A percentile compares a stretch with the other conserved stretches of the same genome.
phyloP scores from a whole-genome alignment of 2,797 vertebrate species.

The Sciurus carolinensis region DNA sequence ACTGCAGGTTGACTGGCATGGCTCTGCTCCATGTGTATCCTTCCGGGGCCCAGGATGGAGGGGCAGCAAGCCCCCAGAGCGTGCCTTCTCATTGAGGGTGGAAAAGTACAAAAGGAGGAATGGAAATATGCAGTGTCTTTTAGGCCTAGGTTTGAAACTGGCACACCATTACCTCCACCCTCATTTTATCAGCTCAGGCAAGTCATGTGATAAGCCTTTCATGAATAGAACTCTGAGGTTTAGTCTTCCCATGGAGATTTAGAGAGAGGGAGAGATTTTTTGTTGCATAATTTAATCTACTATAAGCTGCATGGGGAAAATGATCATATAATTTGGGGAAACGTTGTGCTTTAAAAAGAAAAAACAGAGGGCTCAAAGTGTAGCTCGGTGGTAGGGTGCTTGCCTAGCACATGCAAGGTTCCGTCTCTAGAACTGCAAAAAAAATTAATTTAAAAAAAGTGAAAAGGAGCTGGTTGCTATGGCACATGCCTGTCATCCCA shows the following conservation, averaged over 20 bases:
- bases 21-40: background rate
- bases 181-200: background rate
- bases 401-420: background rate
- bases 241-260: background rate
- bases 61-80: background rate
- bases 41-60: background rate
- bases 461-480: background rate
- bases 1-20: background rate
- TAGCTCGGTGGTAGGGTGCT: too few species aligned
- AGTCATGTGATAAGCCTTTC: background rate
- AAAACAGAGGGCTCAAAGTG: background rate
- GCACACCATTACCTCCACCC: background rate
- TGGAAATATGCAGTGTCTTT: background rate
- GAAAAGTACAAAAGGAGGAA: slow-evolving; percentile 37
- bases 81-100: background rate
- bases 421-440: background rate
- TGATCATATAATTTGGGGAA: background rate
- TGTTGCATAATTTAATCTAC: background rate
- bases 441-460: background rate
- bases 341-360: background rate
- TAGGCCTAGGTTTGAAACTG: background rate
- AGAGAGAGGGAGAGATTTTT: background rate
- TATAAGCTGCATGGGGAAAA: background rate
- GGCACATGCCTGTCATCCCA: too few species aligned
- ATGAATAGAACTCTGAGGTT: background rate